Evolutionary conservation across 2,888 invertebrate genomes (phyloP).

Genomic region (Malacosoma neustria): DNA sequence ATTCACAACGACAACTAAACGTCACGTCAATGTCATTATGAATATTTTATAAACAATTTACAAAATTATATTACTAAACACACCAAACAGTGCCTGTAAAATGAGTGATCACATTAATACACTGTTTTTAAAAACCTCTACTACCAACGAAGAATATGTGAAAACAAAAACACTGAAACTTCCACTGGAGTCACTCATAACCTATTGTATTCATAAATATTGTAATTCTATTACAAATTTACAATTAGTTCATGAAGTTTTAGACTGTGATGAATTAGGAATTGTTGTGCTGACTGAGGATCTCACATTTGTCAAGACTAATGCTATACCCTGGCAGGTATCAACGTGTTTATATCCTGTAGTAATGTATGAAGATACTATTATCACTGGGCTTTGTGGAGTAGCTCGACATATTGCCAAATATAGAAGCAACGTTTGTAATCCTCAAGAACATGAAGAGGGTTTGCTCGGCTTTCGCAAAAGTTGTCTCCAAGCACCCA

Average conservation of each 20-base stretch:
- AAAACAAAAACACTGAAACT: slow-evolving; percentile 25
- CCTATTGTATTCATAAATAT: slow-evolving; percentile 76
- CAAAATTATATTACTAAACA: too few relatives aligned
- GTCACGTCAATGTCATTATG: slow-evolving; percentile 1
- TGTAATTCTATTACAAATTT: slow-evolving; percentile 60
- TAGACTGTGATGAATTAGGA: slow-evolving; percentile 15
- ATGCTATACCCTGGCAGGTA: slow-evolving; percentile 63
- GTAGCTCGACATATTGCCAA: slow-evolving; percentile 68
- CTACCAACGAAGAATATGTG: slow-evolving; percentile 22
- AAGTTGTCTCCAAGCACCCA: slow-evolving; percentile 86
- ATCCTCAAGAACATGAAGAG: slow-evolving; percentile 45
- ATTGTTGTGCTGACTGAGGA: slow-evolving; percentile 36
- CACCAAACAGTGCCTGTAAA: too few relatives aligned
- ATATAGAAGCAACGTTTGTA: slow-evolving; percentile 19
- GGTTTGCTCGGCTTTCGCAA: slow-evolving; percentile 85
- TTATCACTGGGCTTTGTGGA: slow-evolving; percentile 86
- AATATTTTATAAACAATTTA: slow-evolving; percentile 14
- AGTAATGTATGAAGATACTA: slow-evolving; percentile 73
- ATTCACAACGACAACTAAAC: too few relatives aligned
- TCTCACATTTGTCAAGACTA: slow-evolving; percentile 32
- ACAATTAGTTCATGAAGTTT: slow-evolving; percentile 45
- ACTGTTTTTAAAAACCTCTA: slow-evolving; percentile 40
- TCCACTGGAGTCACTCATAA: slow-evolving; percentile 78
- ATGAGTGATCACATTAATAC: too few relatives aligned
- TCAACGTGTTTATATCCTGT: slow-evolving; percentile 77